phyloP scores from a whole-genome alignment of 2,113 vertebrate genomes.

The Dunckerocampus dactyliophorus region DNA sequence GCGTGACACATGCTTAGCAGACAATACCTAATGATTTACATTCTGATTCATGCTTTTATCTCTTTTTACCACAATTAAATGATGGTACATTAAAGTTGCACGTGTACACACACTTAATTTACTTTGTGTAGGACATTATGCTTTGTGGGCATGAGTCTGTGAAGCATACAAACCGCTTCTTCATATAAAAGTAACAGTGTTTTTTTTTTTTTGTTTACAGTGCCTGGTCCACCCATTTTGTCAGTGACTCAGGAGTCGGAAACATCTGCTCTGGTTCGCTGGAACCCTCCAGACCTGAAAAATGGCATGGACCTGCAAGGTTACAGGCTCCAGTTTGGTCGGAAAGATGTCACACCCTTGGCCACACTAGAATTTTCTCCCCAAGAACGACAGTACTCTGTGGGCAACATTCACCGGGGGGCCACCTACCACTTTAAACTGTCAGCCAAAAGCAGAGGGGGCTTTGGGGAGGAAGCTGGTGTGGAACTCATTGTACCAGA shows the following conservation, averaged over 20 bases:
- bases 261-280: slow-evolving; percentile 82
- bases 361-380: slow-evolving; percentile 86
- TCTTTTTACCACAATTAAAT: too few species aligned
- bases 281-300: slow-evolving; percentile 82
- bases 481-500: slow-evolving; percentile 83
- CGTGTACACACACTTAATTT: neutral
- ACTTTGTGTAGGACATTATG: neutral
- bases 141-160: neutral
- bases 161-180: neutral
- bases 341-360: slow-evolving; percentile 79
- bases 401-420: slow-evolving; percentile 82
- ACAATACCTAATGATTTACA: too few species aligned
- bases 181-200: neutral
- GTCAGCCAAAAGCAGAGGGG: slow-evolving; percentile 86
- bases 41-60: too few species aligned
- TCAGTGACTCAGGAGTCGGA: slow-evolving; percentile 85
- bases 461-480: slow-evolving; percentile 87
- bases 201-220: slow-evolving; percentile 47
- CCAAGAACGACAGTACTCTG: slow-evolving; percentile 78
- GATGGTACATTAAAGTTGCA: too few species aligned
- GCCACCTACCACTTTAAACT: slow-evolving; percentile 91
- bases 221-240: slow-evolving; percentile 86
- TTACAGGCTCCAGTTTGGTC: slow-evolving; percentile 91
- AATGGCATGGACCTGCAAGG: slow-evolving; percentile 83
- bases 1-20: too few species aligned